Evolutionary conservation across 2,113 vertebrate genomes (phyloP), one percentile per base, ranked within the genome.

Genomic region (Isichthys henryi): DNA sequence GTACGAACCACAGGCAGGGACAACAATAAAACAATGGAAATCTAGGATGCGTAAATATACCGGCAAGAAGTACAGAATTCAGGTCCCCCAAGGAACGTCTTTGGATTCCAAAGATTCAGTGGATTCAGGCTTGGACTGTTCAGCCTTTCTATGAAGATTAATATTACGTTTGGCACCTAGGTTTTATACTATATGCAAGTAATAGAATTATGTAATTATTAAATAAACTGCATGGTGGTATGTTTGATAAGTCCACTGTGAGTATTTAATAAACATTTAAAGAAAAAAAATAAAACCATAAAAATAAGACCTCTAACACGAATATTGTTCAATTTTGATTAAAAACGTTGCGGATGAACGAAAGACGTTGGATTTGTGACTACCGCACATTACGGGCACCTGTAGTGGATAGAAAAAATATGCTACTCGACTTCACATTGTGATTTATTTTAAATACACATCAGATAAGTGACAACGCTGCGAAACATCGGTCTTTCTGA

Each of bases 1-100:
- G 15, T 6, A 27, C 4, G 39, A 50, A n/a, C 50, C 48, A 4
- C 23, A 86, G n/a, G 46, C 23, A 86, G n/a, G 46, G 50, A 50
- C 45, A 48, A 84, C 48, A 86, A 49, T n/a, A 27, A 85, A 86
- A 86, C 45, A 86, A 86, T 86, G 45, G 23, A 86, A n/a, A 49
- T 50, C 1, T n/a, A 46, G 1, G 5, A 85, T 17, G 83, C 83
- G 43, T 48, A 85, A 85, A n/a, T 23, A 85, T 11, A 85, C 48
- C 23, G 35, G 23, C n/a, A n/a, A 85, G 46, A 66, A 27, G n/a
- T 27, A 48, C 9, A 85, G 19, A 45, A 50, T 27, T 27, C 1
- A 21, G 9, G 2, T 17, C 31, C 2, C 70, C 2, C 35, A 77
- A 77, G 27, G n/a, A 74, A 70, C 2, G 70, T 5, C 70, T 77